These are phyloP conservation scores for Motacilla alba DNA, from an alignment of 2,113 vertebrate genomes.

Conservation along the genomic window DNA sequence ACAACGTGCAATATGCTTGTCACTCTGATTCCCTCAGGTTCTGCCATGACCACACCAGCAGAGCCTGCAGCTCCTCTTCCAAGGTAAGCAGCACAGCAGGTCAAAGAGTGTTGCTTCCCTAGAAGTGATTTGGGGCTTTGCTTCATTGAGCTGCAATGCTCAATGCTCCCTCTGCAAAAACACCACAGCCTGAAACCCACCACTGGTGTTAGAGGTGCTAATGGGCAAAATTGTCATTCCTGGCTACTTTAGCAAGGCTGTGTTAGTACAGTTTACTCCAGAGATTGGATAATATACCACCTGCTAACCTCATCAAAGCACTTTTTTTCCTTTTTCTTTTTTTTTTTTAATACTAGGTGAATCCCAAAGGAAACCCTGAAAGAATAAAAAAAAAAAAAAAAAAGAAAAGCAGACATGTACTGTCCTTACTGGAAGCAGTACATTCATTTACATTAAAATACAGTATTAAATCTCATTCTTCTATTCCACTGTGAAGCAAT, in stretches of 20 bases:
- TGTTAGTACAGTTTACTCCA: neutral
- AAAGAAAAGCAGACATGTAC: neutral
- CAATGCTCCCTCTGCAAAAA: neutral
- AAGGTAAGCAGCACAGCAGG: neutral
- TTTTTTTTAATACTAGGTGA: neutral
- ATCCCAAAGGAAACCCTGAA: neutral
- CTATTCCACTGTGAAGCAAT: neutral
- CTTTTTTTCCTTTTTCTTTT: neutral
- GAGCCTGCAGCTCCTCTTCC: neutral
- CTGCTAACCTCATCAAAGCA: neutral
- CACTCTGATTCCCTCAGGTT: neutral
- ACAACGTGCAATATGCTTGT: neutral
- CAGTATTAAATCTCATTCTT: neutral
- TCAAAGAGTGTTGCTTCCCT: neutral
- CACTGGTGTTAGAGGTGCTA: neutral
- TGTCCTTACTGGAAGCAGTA: neutral
- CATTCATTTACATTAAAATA: neutral
- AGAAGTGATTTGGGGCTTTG: neutral
- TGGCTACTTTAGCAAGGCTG: rapidly evolving
- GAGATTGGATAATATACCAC: neutral
- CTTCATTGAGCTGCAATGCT: neutral
- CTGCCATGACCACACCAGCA: neutral
- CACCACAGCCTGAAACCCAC: neutral
- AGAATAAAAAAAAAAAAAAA: neutral
- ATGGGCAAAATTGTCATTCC: neutral